Conservation (phyloP, 2,888 invertebrate species). For the Heteromurus nitidus region DNA sequence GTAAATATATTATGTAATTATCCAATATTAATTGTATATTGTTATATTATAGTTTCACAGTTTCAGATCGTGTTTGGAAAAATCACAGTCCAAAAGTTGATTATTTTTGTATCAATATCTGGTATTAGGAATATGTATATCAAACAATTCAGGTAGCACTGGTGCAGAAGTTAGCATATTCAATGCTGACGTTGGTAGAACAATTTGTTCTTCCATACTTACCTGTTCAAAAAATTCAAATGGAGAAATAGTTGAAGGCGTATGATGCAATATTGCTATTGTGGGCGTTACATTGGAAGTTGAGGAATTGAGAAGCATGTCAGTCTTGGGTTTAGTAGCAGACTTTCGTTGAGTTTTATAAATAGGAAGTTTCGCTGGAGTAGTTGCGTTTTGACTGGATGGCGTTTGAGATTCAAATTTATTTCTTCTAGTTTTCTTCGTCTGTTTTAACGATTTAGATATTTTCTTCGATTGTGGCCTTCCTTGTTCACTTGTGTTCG, state of each 20-base stretch:
- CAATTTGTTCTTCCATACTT: background rate
- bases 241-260: background rate
- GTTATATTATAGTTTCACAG: too few relatives aligned
- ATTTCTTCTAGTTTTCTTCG: background rate
- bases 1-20: too few relatives aligned
- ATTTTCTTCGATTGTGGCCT: background rate
- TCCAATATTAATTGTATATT: too few relatives aligned
- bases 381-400: background rate
- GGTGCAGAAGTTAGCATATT: background rate
- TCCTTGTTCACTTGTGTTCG: background rate
- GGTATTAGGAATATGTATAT: background rate
- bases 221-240: background rate
- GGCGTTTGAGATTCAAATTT: background rate
- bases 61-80: too few relatives aligned
- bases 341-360: slow-evolving; percentile 27
- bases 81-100: too few relatives aligned
- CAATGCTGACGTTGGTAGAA: too few relatives aligned
- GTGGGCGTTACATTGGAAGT: background rate
- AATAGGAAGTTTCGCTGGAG: slow-evolving; percentile 42
- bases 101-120: background rate
- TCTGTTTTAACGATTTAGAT: background rate
- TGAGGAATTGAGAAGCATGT: too few relatives aligned
- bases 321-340: background rate
- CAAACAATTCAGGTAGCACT: too few relatives aligned
- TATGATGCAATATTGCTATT: slow-evolving; percentile 17